Conservation (phyloP, 2,113 vertebrate species). For the Leucoraja erinaceus region DNA sequence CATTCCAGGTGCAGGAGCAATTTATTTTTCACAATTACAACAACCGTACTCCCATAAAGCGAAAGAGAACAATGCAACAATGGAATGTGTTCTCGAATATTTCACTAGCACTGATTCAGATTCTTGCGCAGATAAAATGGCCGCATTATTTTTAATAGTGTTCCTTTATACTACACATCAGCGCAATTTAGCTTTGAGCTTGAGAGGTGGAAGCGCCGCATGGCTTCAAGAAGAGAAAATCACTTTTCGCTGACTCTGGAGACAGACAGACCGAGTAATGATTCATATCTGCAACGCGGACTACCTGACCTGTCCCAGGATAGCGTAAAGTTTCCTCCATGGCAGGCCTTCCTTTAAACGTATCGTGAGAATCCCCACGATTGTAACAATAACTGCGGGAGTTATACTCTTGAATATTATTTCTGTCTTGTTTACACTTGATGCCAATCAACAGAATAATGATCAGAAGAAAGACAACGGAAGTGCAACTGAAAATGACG, state of each 20-base stretch:
- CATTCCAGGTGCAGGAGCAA: no score
- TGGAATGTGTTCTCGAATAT: no score
- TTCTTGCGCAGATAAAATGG: no score
- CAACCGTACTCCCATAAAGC: no score
- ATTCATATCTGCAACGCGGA: not conserved
- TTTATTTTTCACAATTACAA: no score
- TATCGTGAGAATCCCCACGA: no score
- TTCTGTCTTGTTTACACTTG: slow-evolving; percentile 21
- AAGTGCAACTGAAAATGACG: slow-evolving; percentile 20
- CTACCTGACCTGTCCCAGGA: not conserved
- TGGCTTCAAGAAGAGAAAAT: slow-evolving; percentile 11
- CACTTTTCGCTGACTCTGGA: slow-evolving; percentile 18
- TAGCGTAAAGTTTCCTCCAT: not conserved
- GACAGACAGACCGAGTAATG: slow-evolving; percentile 1
- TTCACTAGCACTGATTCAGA: no score
- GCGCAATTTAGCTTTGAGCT: not conserved
- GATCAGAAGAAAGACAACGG: not conserved
- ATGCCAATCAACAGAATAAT: slow-evolving; percentile 15
- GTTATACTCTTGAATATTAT: not conserved
- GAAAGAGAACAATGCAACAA: no score
- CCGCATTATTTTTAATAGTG: no score
- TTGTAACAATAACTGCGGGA: not conserved
- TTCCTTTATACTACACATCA: no score
- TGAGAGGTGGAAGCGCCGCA: not conserved
- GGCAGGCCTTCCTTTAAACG: not conserved